Conservation (phyloP, 2,888 invertebrate species). For the Leistus spinibarbis region DNA sequence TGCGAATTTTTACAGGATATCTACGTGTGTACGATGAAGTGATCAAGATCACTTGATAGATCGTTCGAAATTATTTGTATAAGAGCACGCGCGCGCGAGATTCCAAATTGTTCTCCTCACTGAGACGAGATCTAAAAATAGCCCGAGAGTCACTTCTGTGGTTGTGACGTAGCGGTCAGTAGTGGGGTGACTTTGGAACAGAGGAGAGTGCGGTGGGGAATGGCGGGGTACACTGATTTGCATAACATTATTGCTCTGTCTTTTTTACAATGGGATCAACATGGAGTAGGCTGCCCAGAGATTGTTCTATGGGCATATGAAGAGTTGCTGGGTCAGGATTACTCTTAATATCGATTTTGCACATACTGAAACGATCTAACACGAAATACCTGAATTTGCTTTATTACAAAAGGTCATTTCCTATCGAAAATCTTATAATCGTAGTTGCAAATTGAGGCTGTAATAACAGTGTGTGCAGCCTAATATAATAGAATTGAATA, state of each 20-base stretch:
- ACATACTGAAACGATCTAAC: too few relatives aligned
- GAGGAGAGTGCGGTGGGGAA: background rate
- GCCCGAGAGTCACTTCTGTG: constrained; percentile 11
- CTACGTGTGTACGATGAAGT: background rate
- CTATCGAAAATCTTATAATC: background rate
- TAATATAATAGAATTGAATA: background rate
- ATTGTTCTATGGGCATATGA: constrained; percentile 29
- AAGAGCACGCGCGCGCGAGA: background rate
- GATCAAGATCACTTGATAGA: background rate
- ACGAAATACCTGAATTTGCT: too few relatives aligned
- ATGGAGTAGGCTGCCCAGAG: constrained; percentile 21
- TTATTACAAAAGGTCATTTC: too few relatives aligned
- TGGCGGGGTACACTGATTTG: constrained; percentile 13
- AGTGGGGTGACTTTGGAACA: background rate
- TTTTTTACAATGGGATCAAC: constrained; percentile 33
- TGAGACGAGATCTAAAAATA: constrained; percentile 33
- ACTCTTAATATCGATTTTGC: too few relatives aligned
- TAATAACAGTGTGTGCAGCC: background rate
- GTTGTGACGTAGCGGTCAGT: constrained; percentile 8
- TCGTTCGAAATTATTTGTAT: background rate
- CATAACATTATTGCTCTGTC: constrained; percentile 33
- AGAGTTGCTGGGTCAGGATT: too few relatives aligned
- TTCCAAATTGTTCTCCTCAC: background rate
- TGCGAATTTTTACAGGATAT: too few relatives aligned
- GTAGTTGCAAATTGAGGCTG: background rate